Evolutionary conservation across 1,140 invertebrate genomes (phyloP), one percentile per base, ranked within the genome.

Genomic region (Vanessa tameamea): DNA sequence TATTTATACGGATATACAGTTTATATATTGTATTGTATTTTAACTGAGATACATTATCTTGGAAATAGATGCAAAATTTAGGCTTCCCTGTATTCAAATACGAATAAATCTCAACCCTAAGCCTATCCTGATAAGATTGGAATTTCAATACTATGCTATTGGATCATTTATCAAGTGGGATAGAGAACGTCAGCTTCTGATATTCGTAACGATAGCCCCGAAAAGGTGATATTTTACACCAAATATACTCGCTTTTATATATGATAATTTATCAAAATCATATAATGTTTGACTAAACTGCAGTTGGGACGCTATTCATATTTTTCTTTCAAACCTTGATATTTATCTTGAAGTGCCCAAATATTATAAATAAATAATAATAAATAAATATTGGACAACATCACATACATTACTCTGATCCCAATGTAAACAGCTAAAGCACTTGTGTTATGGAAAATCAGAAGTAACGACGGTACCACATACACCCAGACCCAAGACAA

Each of bases 91-190:
- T 72, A 26, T 14, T 26, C 50, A 57, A 57, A 14, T 63, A 31
- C 55, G 74, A 72, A 67, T 31, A 55, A 79, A 76, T 76, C 75
- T 63, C 12, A 75, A 71, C 66, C 77, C 67, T 79, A 79, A 72
- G 16, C 37, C 47, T 23, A 16, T 1, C 13, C 6, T 9, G 12
- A 68, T 78, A 82, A 80, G 65, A 79, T 80, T 64, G 16, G 50
- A 47, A 81, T 81, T 84, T 31, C 20, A 26, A 31, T 48, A 14
- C 43, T 20, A 47, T 20, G 57, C 43, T 31, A 47, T 64, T 51
- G 55, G 63, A 68, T 83, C 78, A 81, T 87, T 85, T 85, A 85
- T 84, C 85, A 87, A 78, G 70, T 47, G 72, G 81, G 81, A 84
- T 87, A 81, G 78, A 78, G 75, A 64, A 75, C 77, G 82, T 84